These are phyloP conservation scores for Martes martes DNA, from an alignment of 2,113 vertebrate species.

Conservation along the genomic window DNA sequence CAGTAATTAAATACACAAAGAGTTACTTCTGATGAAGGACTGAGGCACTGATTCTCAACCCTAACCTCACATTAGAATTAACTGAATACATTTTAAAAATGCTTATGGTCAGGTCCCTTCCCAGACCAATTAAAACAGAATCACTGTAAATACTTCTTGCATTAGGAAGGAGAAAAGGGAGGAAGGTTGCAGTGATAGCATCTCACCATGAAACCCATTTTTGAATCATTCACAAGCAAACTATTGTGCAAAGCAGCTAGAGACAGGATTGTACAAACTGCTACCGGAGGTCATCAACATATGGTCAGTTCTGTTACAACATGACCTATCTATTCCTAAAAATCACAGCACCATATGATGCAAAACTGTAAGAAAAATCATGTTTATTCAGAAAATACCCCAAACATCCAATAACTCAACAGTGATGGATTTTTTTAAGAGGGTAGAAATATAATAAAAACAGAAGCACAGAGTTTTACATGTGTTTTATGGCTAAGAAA, in stretches of 20 bases:
- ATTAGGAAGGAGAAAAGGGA: neutral
- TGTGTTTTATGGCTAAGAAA: neutral
- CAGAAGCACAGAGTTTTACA: neutral
- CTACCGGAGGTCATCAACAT: neutral
- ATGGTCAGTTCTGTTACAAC: neutral
- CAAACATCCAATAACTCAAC: neutral
- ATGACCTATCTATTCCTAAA: neutral
- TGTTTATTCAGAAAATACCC: neutral
- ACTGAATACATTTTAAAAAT: neutral
- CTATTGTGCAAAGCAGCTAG: neutral
- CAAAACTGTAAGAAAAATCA: neutral
- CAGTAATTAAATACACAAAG: neutral
- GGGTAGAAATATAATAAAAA: constrained; percentile 25
- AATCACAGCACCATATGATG: neutral
- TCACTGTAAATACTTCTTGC: neutral
- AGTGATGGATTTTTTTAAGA: neutral
- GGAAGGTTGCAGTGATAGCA: neutral
- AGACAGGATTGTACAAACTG: neutral
- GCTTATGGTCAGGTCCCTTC: neutral
- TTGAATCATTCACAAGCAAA: neutral
- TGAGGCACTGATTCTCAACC: neutral
- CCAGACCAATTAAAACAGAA: neutral
- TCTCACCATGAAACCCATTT: neutral
- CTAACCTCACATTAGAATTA: neutral
- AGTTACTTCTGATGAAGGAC: neutral